Evolutionary conservation across 2,888 invertebrate species (phyloP).

Genomic region (Atrina japonica): DNA sequence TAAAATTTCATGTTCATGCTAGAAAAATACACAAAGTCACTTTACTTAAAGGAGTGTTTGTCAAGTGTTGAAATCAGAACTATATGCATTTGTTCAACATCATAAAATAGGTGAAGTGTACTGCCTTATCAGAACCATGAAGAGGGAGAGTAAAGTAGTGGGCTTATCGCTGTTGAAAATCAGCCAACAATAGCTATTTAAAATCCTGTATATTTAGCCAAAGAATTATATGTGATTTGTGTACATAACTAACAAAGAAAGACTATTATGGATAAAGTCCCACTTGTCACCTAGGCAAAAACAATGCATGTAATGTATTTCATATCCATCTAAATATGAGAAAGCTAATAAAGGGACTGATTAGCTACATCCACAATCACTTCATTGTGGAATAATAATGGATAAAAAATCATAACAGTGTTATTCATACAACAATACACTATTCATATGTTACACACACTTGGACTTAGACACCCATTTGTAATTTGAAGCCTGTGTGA

Average conservation of each 20-base stretch:
- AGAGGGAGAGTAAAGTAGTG: too few species aligned
- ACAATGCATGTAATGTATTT: neutral
- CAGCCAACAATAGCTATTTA: conserved; percentile 22
- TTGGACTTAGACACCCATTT: too few species aligned
- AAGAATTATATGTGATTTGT: conserved; percentile 18
- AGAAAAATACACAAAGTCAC: too few species aligned
- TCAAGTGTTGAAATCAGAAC: too few species aligned
- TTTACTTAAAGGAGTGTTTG: too few species aligned
- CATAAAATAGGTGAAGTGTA: too few species aligned
- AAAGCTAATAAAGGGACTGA: neutral
- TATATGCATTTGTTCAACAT: too few species aligned
- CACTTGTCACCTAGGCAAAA: conserved; percentile 12
- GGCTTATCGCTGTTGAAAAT: conserved; percentile 14
- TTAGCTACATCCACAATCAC: neutral
- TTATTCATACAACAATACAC: too few species aligned
- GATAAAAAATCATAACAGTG: neutral
- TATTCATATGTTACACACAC: too few species aligned
- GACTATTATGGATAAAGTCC: conserved; percentile 22
- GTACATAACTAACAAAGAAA: conserved; percentile 9
- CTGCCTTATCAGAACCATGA: too few species aligned
- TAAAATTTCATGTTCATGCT: too few species aligned
- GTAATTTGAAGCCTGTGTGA: too few species aligned
- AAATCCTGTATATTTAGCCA: conserved; percentile 17
- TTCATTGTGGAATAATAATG: neutral
- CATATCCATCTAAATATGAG: conserved; percentile 1